Conservation (phyloP, 37 sponge, comb jelly and placozoan genomes). For the Geodia barretti region DNA sequence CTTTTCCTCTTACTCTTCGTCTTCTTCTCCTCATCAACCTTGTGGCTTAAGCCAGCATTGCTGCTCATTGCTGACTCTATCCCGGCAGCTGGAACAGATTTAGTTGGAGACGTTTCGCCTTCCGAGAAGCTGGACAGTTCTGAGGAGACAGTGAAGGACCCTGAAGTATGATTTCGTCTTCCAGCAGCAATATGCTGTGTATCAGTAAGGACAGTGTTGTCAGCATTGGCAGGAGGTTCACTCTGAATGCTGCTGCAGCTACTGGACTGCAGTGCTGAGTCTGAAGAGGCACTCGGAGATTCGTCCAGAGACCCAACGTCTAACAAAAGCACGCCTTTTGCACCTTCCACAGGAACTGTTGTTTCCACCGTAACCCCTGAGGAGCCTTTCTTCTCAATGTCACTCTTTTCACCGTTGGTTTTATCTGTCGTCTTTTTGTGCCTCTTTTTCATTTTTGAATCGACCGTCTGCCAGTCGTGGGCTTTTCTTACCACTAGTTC, state of each 20-base stretch:
- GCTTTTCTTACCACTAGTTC: neutral
- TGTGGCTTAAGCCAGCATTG: neutral
- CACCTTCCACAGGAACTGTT: too few species aligned
- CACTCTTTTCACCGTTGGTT: neutral
- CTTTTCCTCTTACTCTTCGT: neutral
- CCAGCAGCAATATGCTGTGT: neutral
- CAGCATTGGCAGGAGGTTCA: too few species aligned
- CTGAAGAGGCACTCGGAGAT: neutral
- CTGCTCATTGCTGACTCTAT: neutral
- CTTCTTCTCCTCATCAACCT: neutral
- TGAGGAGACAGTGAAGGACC: conserved; percentile 22
- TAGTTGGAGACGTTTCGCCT: neutral
- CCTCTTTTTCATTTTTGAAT: neutral
- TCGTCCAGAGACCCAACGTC: neutral
- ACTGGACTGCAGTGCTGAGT: neutral
- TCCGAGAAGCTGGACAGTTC: conserved; percentile 25
- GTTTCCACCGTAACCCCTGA: too few species aligned
- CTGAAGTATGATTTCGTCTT: neutral
- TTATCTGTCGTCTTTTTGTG: neutral
- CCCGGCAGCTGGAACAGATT: neutral
- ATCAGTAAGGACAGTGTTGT: neutral
- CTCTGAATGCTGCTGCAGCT: neutral
- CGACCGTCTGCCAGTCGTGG: neutral
- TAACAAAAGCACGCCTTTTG: too few species aligned
- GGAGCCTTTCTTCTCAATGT: neutral